Evolutionary conservation across 2,888 invertebrate genomes (phyloP), one percentile per base, ranked within the genome.

Genomic region (Saturnia japonica): DNA sequence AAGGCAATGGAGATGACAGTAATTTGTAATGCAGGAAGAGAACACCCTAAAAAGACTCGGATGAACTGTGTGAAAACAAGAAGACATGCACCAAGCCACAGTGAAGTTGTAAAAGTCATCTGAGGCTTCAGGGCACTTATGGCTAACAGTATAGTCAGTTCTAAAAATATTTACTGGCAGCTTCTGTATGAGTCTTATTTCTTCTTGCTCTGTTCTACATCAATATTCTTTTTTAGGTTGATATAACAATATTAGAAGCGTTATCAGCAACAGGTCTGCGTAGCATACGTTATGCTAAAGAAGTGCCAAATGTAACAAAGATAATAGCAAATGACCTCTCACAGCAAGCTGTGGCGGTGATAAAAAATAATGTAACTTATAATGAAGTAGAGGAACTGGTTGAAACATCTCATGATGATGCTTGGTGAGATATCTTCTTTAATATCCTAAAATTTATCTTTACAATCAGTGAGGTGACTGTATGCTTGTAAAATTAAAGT

Each of bases 211-310:
- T 34, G 6, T 34, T 34, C 34, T 34, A 47, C 8, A 28, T 34
- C 14, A 68, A 57, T 19, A 28, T 47, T 40, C 8, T 60, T n/a
- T 28, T 60, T 68, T 45, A 96, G 93, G 81, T 95, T 72, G 95
- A 96, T 12, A 89, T 97, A 62, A 91, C 94, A 70, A 96, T 99
- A 77, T 91, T 99, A 71, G 99, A 99, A 94, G 99, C 99, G 0
- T 90, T 99, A 57, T 97, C 99, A 28, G 99, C 99, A 0, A 98
- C 99, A 16, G 99, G 99, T 0, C 91, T 99, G 54, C 95, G 99
- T 60, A 99, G 99, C 73, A 97, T 99, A 78, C 96, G 99, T 25
- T 99, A 99, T 91, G 99, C 99, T 0, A 97, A 98, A 83, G 99
- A 99, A 95, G 95, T 99, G 19, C 95, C 96, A 0, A 96, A 96